Percentiles rank a stretch among this genome's conserved stretches.
These are phyloP conservation scores for Suricata suricatta DNA, from an alignment of 2,113 vertebrate species.

Conservation along the genomic window DNA sequence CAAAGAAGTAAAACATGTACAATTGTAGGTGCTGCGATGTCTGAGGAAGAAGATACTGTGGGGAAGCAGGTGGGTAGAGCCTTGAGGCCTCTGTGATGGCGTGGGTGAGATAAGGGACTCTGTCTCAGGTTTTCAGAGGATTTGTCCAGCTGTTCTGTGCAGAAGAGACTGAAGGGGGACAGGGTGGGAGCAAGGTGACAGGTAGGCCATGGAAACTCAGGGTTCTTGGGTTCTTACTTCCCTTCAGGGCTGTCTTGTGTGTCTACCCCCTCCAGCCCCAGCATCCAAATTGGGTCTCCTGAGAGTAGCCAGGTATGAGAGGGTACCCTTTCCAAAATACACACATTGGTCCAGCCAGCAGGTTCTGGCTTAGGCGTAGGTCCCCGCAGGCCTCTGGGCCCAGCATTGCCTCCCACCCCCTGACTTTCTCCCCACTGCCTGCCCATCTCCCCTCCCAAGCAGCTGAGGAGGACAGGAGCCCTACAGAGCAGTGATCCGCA, in stretches of 20 bases:
- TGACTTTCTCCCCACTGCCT: background rate
- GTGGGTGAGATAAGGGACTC: background rate
- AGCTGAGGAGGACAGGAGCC: slow-evolving; percentile 80
- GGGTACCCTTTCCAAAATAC: background rate
- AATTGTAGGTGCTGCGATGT: background rate
- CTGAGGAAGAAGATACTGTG: background rate
- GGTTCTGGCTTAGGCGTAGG: background rate
- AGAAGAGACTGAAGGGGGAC: background rate
- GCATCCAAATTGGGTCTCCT: background rate
- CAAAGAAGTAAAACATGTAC: background rate
- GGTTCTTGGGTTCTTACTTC: background rate
- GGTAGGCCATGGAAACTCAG: background rate
- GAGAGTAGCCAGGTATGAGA: background rate
- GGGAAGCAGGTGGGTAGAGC: background rate
- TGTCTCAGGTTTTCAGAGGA: background rate
- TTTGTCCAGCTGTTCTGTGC: background rate
- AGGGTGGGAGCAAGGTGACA: background rate
- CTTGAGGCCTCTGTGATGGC: background rate
- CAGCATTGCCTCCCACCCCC: background rate
- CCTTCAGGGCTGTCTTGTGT: background rate
- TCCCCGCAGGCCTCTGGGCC: background rate
- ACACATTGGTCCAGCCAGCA: no score
- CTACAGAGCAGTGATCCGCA: slow-evolving; percentile 54
- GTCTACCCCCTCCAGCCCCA: background rate
- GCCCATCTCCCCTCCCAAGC: slow-evolving; percentile 27